A percentile compares a stretch with the other conserved stretches of the same genome.
Evolutionary conservation across 2,888 invertebrate species (phyloP).

Genomic region (Xylota segnis): DNA sequence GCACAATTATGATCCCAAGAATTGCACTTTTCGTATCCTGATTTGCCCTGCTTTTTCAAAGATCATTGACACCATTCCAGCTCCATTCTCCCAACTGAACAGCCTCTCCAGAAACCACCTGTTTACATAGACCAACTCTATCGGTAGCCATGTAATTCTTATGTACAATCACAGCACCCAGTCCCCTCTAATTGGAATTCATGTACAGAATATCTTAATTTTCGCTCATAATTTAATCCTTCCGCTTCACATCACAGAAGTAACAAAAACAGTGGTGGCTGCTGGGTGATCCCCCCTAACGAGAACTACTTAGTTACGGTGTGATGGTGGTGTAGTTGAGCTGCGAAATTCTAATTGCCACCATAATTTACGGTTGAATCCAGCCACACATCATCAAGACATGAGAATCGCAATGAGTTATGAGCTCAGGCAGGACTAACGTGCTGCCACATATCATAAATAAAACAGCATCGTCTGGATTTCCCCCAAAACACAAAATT

Average conservation of each 20-base stretch:
- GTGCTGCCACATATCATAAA: conserved; percentile 38
- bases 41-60: too few relatives aligned
- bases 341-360: conserved; percentile 31
- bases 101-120: too few relatives aligned
- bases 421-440: conserved; percentile 6
- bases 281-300: background rate
- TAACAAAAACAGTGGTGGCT: background rate
- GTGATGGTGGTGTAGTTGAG: background rate
- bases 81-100: too few relatives aligned
- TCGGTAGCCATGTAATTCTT: too few relatives aligned
- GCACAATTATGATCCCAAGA: too few relatives aligned
- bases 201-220: conserved; percentile 1
- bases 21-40: too few relatives aligned
- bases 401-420: conserved; percentile 44
- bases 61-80: too few relatives aligned
- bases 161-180: background rate
- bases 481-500: background rate
- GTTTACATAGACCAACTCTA: too few relatives aligned
- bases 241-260: background rate
- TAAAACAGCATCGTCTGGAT: conserved; percentile 22
- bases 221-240: background rate
- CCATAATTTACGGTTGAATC: conserved; percentile 31
- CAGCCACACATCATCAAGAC: conserved; percentile 26
- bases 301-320: background rate
- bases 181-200: background rate